Evolutionary conservation across 2,113 vertebrate species (phyloP).

Genomic region (Alaudala cheleensis): DNA sequence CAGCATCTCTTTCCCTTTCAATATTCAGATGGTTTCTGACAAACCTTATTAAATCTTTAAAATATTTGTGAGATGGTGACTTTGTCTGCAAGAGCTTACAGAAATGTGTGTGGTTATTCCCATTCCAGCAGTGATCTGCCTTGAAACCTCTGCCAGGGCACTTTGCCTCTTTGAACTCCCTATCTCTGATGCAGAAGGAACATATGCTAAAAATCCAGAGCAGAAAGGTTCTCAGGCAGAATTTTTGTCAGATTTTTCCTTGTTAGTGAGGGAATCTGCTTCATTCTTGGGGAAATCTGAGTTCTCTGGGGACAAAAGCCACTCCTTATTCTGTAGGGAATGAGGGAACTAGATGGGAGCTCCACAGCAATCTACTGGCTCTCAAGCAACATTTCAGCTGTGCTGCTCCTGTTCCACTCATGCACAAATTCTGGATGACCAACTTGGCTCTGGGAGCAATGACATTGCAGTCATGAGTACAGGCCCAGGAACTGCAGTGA

Average conservation of each 20-base stretch:
- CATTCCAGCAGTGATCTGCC: neutral
- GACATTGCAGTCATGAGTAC: fast-evolving
- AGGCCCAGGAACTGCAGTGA: neutral
- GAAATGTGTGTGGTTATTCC: neutral
- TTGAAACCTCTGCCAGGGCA: neutral
- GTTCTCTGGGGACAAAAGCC: neutral
- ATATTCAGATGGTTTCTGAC: slow-evolving; percentile 28
- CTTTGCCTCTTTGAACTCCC: neutral
- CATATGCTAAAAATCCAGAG: neutral
- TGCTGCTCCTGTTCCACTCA: neutral
- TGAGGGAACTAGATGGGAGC: neutral
- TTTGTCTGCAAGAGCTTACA: neutral
- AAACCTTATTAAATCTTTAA: slow-evolving; percentile 38
- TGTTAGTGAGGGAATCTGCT: neutral
- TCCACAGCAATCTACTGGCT: neutral
- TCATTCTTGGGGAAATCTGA: neutral
- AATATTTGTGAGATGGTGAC: neutral
- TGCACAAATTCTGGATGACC: neutral
- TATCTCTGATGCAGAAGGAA: neutral
- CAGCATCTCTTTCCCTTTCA: slow-evolving; percentile 9
- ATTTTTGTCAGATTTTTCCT: neutral
- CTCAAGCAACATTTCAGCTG: neutral
- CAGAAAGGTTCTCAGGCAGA: neutral
- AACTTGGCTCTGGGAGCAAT: neutral
- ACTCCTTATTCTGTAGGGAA: neutral